A percentile compares a stretch with the other conserved stretches of the same genome.
Evolutionary conservation across 2,888 invertebrate species (phyloP).

Genomic region (Crossocerus cetratus): DNA sequence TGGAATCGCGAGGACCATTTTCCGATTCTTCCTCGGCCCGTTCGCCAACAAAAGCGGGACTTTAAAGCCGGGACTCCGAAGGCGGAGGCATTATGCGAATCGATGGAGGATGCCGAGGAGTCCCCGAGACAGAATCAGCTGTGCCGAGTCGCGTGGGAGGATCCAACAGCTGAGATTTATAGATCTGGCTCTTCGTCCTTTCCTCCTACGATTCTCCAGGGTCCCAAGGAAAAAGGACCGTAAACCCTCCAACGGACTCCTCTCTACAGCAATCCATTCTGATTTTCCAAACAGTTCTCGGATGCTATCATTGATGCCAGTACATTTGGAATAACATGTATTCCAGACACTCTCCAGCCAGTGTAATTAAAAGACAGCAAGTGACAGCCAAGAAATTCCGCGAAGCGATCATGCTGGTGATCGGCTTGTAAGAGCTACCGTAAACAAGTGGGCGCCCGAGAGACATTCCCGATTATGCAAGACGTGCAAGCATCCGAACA

Average conservation of each 20-base stretch:
- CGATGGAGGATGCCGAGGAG: neutral
- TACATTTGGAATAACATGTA: neutral
- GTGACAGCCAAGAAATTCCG: neutral
- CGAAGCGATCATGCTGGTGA: neutral
- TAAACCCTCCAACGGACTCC: slow-evolving; percentile 6
- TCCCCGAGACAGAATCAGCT: slow-evolving; percentile 39
- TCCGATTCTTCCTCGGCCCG: slow-evolving; percentile 3
- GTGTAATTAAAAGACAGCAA: neutral
- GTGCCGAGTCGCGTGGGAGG: slow-evolving; percentile 37
- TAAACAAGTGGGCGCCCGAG: neutral
- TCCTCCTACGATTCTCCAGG: neutral
- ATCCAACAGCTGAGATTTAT: slow-evolving; percentile 44
- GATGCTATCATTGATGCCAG: neutral
- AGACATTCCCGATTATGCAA: slow-evolving; percentile 22
- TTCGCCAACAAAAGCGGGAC: slow-evolving; percentile 22
- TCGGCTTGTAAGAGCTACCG: neutral
- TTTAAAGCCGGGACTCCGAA: slow-evolving; percentile 26
- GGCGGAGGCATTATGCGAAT: slow-evolving; percentile 36
- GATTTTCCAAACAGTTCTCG: too few species aligned
- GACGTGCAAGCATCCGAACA: neutral
- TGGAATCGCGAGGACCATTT: slow-evolving; percentile 22
- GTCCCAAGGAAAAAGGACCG: slow-evolving; percentile 7
- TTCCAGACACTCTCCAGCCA: neutral
- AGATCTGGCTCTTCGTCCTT: slow-evolving; percentile 18
- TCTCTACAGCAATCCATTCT: neutral